Base-by-base conservation (phyloP, 2,113 vertebrate species). In the Lota lota region DNA sequence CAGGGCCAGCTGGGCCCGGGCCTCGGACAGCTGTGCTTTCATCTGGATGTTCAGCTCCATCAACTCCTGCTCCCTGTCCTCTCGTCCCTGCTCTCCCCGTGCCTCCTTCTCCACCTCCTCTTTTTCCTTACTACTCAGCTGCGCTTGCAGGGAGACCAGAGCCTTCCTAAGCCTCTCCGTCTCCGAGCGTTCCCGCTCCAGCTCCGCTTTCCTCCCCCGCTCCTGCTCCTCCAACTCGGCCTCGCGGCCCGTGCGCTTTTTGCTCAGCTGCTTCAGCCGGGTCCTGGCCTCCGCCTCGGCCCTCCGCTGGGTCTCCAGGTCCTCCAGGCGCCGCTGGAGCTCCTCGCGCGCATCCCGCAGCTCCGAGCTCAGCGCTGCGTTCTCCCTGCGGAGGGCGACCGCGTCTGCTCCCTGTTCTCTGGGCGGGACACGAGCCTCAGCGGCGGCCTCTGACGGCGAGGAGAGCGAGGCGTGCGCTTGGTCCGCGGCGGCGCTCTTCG, bases 231-330 rank as follows among this genome's bases (percentile, higher is more conserved):
- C 78, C 63, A 78, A 82, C 59, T 87, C 79, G 0, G 63, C 80
- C 0, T 73, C 62, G 68, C 88, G 86, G 40, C 70, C 79, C 10
- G 88, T 75, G 6, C 83, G 79, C 79, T 90, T 93, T 47, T 88
- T 88, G 68, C 86, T 86, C 2, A 92, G 84, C 83, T 93, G 91
- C 67, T 92, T 93, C 20, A 93, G 85, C 14, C 89, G 88, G 8
- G 86, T 88, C 72, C 87, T 85, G 51, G 91, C 80, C 79, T 93
- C 92, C 0, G 86, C 33, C 72, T 92, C 90, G 0, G 91, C 88
- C 22, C 80, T 72, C n/a, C 93, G 81, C 67, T 93, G 89, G 7
- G 64, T 56, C 76, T 94, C 91, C 58, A 93, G 84, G 75, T 93
- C 92, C 3, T 92, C 91, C 21, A 93, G 80, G 1, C 91, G 75